Conservation (phyloP, 2,797 vertebrate genomes). For the Scarus forsteni region DNA sequence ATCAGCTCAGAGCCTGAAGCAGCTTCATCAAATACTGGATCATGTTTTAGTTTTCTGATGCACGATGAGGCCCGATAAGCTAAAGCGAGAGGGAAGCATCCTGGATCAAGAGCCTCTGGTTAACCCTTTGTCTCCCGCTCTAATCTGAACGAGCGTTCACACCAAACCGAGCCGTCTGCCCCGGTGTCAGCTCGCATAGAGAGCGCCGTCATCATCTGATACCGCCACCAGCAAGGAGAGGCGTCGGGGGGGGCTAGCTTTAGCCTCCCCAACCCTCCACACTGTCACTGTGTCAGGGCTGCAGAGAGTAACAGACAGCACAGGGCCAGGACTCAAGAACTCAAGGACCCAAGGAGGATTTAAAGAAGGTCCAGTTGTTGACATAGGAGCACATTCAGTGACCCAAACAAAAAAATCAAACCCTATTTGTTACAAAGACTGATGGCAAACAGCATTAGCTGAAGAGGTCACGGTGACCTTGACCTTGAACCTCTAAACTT, state of each 20-base stretch:
- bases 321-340: too few species aligned
- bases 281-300: not conserved
- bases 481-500: too few species aligned
- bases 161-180: constrained; percentile 35
- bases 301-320: not conserved
- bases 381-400: too few species aligned
- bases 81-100: not conserved
- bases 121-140: constrained; percentile 8
- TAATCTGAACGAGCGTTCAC: constrained; percentile 48
- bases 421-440: too few species aligned
- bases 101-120: not conserved
- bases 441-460: too few species aligned
- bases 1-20: not conserved
- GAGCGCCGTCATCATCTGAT: constrained; percentile 28
- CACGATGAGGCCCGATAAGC: not conserved
- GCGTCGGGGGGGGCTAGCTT: not conserved
- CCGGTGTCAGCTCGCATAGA: constrained; percentile 53
- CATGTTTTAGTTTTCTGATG: not conserved
- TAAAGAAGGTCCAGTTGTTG: too few species aligned
- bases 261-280: not conserved
- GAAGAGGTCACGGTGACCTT: too few species aligned
- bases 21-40: not conserved
- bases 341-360: too few species aligned
- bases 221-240: constrained; percentile 19
- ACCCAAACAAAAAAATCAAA: too few species aligned